Evolutionary conservation across 1,140 invertebrate genomes (phyloP).

Genomic region (Drosophila subobscura): DNA sequence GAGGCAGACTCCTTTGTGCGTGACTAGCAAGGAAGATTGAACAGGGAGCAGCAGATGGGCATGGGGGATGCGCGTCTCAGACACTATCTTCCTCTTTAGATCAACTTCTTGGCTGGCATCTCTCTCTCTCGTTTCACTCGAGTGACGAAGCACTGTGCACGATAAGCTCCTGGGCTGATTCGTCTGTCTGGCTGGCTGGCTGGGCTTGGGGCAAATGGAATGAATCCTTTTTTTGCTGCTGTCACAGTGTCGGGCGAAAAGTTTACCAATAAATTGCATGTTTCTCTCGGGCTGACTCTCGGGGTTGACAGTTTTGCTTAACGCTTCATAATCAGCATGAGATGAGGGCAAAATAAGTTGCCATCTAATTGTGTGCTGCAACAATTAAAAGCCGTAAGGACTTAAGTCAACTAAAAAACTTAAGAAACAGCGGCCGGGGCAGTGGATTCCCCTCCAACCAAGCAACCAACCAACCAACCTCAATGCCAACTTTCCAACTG

Average conservation of each 20-base stretch:
- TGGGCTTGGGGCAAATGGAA: conserved; percentile 18
- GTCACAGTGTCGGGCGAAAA: conserved; percentile 42
- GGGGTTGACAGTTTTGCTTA: conserved; percentile 83
- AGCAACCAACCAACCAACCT: too few relatives aligned
- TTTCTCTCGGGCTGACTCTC: conserved; percentile 56
- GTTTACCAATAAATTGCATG: conserved; percentile 82
- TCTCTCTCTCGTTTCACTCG: conserved; percentile 60
- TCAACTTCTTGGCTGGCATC: conserved; percentile 68
- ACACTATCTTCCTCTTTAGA: conserved; percentile 69
- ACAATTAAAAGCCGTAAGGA: conserved; percentile 72
- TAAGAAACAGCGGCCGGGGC: conserved; percentile 14
- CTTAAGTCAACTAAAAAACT: conserved; percentile 57
- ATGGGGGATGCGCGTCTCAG: conserved; percentile 31
- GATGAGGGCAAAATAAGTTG: conserved; percentile 74
- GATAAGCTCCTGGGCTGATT: conserved; percentile 58
- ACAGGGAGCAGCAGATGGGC: too few relatives aligned
- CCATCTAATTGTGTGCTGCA: conserved; percentile 77
- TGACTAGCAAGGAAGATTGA: conserved; percentile 49
- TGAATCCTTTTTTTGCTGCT: conserved; percentile 19
- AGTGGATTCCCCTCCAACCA: background rate
- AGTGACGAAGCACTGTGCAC: conserved; percentile 71
- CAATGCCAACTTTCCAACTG: too few relatives aligned
- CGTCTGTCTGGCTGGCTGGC: background rate
- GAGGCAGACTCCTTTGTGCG: conserved; percentile 82
- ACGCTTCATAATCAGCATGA: conserved; percentile 83